phyloP scores from a whole-genome alignment of 2,113 vertebrate genomes.

The Dicentrarchus labrax region DNA sequence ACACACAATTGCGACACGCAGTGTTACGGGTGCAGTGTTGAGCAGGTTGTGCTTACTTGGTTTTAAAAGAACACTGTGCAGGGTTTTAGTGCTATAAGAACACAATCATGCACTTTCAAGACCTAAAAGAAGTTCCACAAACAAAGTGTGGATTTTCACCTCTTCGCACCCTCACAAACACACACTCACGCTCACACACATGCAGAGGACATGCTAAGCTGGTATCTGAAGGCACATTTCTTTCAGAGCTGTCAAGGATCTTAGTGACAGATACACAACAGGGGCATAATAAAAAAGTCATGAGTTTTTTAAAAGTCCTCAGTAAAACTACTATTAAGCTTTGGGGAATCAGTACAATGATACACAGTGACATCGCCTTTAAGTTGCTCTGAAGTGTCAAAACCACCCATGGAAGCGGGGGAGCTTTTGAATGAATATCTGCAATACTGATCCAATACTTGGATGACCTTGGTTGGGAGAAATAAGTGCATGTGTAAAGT shows the following conservation, averaged over 20 bases:
- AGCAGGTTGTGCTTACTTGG: not conserved
- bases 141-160: constrained; percentile 39
- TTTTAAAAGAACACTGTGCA: constrained; percentile 32
- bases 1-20: constrained; percentile 10
- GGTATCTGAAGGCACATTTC: constrained; percentile 52
- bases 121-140: constrained; percentile 31
- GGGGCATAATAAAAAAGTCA: constrained; percentile 59
- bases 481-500: constrained; percentile 18
- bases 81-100: constrained; percentile 8
- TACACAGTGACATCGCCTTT: constrained; percentile 65
- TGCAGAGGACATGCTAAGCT: constrained; percentile 55
- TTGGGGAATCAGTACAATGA: constrained; percentile 45
- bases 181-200: constrained; percentile 2
- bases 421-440: constrained; percentile 42
- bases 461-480: constrained; percentile 55
- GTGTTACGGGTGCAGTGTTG: not conserved
- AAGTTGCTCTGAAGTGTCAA: constrained; percentile 61
- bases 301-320: constrained; percentile 63
- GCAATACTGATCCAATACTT: constrained; percentile 44
- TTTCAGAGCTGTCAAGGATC: constrained; percentile 68
- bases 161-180: not conserved
- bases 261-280: constrained; percentile 73
- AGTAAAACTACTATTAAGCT: constrained; percentile 59
- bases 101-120: constrained; percentile 24
- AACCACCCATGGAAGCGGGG: constrained; percentile 50